phyloP scores from a whole-genome alignment of 2,888 invertebrate genomes.

The Lycaena phlaeas region DNA sequence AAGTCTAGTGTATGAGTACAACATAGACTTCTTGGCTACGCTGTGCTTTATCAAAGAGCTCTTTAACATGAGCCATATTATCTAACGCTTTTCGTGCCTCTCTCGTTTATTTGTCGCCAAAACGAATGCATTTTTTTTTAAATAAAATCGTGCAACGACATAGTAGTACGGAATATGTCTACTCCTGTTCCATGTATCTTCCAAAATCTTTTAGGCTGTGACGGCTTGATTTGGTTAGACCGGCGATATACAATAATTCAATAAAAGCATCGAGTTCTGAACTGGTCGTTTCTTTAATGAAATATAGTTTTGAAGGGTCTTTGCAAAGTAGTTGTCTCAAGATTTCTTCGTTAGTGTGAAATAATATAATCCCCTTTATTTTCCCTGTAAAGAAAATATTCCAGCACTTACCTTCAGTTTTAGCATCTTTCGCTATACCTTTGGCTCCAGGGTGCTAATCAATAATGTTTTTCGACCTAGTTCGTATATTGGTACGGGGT shows the following conservation, averaged over 20 bases:
- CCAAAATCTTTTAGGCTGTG: not conserved
- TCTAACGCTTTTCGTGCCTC: slow-evolving; percentile 2
- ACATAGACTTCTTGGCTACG: slow-evolving; percentile 7
- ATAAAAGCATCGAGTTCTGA: slow-evolving; percentile 13
- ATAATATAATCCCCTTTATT: too few relatives aligned
- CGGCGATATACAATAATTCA: slow-evolving; percentile 11
- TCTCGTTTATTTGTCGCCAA: slow-evolving; percentile 9
- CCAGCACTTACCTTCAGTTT: too few relatives aligned
- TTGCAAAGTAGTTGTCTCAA: too few relatives aligned
- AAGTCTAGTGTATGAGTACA: too few relatives aligned
- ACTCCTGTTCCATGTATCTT: slow-evolving; percentile 12
- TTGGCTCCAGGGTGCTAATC: too few relatives aligned
- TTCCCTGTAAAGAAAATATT: too few relatives aligned
- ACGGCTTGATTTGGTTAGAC: slow-evolving; percentile 13
- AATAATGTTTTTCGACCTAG: too few relatives aligned
- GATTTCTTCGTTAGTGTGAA: too few relatives aligned
- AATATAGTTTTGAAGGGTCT: too few relatives aligned
- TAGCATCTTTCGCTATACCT: too few relatives aligned
- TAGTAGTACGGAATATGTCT: slow-evolving; percentile 12
- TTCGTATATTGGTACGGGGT: too few relatives aligned
- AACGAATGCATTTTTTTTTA: slow-evolving; percentile 8
- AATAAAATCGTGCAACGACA: slow-evolving; percentile 1
- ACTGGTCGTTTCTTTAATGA: slow-evolving; percentile 7
- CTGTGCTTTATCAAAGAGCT: slow-evolving; percentile 11
- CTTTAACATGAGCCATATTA: slow-evolving; percentile 12